These are phyloP conservation scores for Notodonta ziczac DNA, from an alignment of 2,888 invertebrate species.

Conservation along the genomic window DNA sequence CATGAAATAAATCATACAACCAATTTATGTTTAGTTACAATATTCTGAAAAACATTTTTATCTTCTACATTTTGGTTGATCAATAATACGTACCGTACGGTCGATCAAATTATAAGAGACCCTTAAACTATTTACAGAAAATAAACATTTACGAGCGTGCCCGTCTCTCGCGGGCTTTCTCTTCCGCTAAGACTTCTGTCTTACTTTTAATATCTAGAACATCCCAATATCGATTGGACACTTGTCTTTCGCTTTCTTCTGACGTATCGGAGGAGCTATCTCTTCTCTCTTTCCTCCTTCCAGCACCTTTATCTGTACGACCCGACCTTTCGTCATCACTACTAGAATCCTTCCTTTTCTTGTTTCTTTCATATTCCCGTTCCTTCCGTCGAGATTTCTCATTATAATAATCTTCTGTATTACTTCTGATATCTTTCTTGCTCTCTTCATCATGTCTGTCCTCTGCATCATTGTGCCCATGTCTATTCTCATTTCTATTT, in stretches of 20 bases:
- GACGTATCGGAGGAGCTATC: slow-evolving; percentile 1
- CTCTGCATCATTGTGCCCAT: slow-evolving; percentile 19
- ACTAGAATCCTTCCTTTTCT: slow-evolving; percentile 16
- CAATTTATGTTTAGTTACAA: neutral
- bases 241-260: slow-evolving; percentile 12
- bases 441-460: slow-evolving; percentile 7
- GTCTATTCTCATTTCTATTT: slow-evolving; percentile 13
- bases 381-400: slow-evolving; percentile 25
- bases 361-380: slow-evolving; percentile 43
- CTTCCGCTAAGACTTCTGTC: slow-evolving; percentile 20
- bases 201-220: slow-evolving; percentile 34
- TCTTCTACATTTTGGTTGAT: too few relatives aligned
- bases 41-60: neutral
- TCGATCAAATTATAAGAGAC: neutral
- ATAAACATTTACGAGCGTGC: slow-evolving; percentile 19
- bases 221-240: slow-evolving; percentile 31
- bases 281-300: slow-evolving; percentile 14
- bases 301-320: slow-evolving; percentile 9
- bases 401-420: slow-evolving; percentile 38
- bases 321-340: slow-evolving; percentile 14
- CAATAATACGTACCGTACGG: too few relatives aligned
- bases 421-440: slow-evolving; percentile 17
- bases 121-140: neutral
- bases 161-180: slow-evolving; percentile 18
- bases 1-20: neutral